Base-by-base conservation (phyloP, 2,888 invertebrate species). In the Tachina fera region DNA sequence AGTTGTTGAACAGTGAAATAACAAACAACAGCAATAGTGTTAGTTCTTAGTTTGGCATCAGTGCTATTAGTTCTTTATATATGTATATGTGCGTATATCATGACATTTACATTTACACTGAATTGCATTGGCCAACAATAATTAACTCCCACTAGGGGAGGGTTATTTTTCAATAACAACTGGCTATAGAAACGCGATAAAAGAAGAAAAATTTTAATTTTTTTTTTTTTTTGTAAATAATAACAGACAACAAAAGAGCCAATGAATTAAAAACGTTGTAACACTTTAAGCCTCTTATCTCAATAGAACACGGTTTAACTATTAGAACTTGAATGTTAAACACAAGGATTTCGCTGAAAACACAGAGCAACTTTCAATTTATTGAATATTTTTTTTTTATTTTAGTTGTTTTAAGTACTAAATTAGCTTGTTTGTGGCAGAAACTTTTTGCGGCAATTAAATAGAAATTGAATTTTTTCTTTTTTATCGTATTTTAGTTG, bases 211-310 rank as follows among this genome's bases (percentile, higher is more conserved):
- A 63, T 13, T 14, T n/a, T n/a, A n/a, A n/a, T n/a, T n/a, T n/a
- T n/a, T 45, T 9, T 19, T 14, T 63, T 58, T 11, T 19, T n/a
- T 9, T 14, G 0, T 53, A 51, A 75, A 53, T 63, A 19, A 41
- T 63, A 75, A 60, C 31, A 60, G 72, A 16, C 22, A 19, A 70
- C 75, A 70, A 70, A 58, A 39, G 71, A 58, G 60, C 11, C 19
- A 65, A 75, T 67, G 71, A 67, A 72, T 61, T 60, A 22, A 79
- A 79, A 79, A 79, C 67, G 67, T 75, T 83, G 67, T 67, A 79
- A 86, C 72, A 86, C 41, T 86, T 83, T 86, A 86, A 86, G 86
- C 79, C 83, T 83, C 86, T 86, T 86, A 86, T 86, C 79, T 70
- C 76, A 79, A 76, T 72, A 83, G 72, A 61, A 78, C 79, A 86